Evolutionary conservation across 2,888 invertebrate species (phyloP).

Genomic region (Stenoptilia bipunctidactyla): DNA sequence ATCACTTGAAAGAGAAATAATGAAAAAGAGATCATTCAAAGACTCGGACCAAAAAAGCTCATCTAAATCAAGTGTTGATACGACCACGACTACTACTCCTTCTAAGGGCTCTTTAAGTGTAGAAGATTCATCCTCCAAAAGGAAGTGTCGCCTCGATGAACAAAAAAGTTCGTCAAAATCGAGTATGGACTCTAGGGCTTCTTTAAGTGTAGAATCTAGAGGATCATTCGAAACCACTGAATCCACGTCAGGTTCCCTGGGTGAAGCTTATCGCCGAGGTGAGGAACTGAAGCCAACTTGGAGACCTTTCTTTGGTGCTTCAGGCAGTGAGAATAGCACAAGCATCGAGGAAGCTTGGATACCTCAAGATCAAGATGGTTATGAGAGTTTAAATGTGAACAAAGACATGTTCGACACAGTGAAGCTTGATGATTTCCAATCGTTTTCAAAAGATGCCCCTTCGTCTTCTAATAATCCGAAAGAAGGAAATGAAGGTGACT

Average conservation of each 20-base stretch:
- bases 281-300: slow-evolving; percentile 84
- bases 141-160: slow-evolving; percentile 43
- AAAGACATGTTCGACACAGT: slow-evolving; percentile 60
- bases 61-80: slow-evolving; percentile 73
- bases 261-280: slow-evolving; percentile 77
- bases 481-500: slow-evolving; percentile 74
- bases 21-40: slow-evolving; percentile 54
- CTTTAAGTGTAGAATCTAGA: slow-evolving; percentile 77
- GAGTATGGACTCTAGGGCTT: slow-evolving; percentile 74
- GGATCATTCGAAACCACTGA: slow-evolving; percentile 80
- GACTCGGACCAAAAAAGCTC: slow-evolving; percentile 63
- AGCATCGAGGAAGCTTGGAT: slow-evolving; percentile 88
- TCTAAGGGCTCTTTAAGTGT: slow-evolving; percentile 65
- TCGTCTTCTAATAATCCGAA: slow-evolving; percentile 60
- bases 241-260: slow-evolving; percentile 81
- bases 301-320: slow-evolving; percentile 85
- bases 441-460: slow-evolving; percentile 62
- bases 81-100: slow-evolving; percentile 58
- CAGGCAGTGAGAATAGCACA: slow-evolving; percentile 83
- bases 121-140: slow-evolving; percentile 60
- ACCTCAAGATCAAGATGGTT: slow-evolving; percentile 79
- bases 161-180: slow-evolving; percentile 73
- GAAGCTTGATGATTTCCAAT: slow-evolving; percentile 59
- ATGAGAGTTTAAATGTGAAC: slow-evolving; percentile 65
- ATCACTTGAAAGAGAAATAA: slow-evolving; percentile 50